These are phyloP conservation scores for Dolichomitus sp. DNA, from an alignment of 2,888 invertebrate genomes.

Conservation along the genomic window DNA sequence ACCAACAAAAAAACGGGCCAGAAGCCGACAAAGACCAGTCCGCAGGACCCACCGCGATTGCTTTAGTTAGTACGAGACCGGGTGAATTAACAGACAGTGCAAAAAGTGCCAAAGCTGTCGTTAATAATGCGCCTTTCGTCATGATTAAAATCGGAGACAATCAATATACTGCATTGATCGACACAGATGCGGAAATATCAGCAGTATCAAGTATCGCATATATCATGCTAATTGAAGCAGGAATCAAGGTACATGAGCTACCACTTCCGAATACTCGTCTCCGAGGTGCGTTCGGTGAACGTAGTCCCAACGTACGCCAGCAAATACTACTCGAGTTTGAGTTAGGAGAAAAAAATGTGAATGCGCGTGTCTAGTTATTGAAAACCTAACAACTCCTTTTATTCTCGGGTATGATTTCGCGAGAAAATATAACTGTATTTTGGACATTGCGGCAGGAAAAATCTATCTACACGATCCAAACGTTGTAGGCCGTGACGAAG, in stretches of 20 bases:
- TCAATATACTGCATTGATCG: neutral
- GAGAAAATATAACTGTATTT: neutral
- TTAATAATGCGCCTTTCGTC: neutral
- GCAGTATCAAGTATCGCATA: neutral
- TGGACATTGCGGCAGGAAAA: neutral
- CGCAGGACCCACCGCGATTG: slow-evolving; percentile 18
- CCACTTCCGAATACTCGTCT: neutral
- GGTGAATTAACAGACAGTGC: neutral
- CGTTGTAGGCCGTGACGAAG: neutral
- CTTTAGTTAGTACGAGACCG: neutral
- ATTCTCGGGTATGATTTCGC: slow-evolving; percentile 24
- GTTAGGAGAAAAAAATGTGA: neutral
- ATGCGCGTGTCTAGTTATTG: neutral
- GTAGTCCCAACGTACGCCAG: neutral
- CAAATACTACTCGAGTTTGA: neutral
- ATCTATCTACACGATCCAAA: neutral
- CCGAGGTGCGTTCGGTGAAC: slow-evolving; percentile 4
- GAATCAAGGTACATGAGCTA: neutral
- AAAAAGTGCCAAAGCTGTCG: neutral
- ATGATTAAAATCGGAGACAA: neutral
- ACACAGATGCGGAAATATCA: slow-evolving; percentile 17
- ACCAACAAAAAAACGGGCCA: neutral
- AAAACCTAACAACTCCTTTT: neutral
- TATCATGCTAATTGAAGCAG: neutral
- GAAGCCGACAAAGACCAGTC: neutral